Conservation (phyloP, 2,113 vertebrate species). For the Urocynchramus pylzowi region DNA sequence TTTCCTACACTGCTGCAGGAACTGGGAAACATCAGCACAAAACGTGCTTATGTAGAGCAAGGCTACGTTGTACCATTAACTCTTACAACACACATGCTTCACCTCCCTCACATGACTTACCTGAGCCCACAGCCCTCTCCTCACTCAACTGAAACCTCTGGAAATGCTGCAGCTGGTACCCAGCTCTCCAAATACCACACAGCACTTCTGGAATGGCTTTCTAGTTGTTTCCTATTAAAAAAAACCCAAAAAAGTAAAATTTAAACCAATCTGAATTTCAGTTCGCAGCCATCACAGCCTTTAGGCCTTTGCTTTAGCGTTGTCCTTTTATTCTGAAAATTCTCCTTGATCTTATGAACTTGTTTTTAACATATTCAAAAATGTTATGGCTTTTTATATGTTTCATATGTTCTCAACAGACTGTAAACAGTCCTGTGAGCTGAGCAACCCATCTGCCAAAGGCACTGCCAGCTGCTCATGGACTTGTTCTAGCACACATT, state of each 20-base stretch:
- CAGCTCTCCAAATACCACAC: background rate
- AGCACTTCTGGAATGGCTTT: background rate
- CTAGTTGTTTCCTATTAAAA: background rate
- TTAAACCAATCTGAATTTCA: background rate
- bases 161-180: background rate
- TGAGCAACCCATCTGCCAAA: background rate
- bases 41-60: conserved; percentile 31
- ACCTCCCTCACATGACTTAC: conserved; percentile 16
- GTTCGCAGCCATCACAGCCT: background rate
- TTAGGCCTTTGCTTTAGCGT: background rate
- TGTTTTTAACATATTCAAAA: background rate
- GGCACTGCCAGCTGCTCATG: background rate
- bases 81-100: conserved; percentile 23
- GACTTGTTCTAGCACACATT: background rate
- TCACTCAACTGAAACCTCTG: background rate
- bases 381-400: background rate
- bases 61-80: background rate
- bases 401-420: background rate
- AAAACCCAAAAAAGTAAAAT: background rate
- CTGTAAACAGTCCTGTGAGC: background rate
- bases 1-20: background rate
- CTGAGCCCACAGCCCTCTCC: background rate
- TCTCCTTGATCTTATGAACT: background rate
- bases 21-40: conserved; percentile 50
- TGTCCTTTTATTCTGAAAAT: background rate